phyloP scores from a whole-genome alignment of 1,140 invertebrate genomes.

The Choristoneura fumiferana region DNA sequence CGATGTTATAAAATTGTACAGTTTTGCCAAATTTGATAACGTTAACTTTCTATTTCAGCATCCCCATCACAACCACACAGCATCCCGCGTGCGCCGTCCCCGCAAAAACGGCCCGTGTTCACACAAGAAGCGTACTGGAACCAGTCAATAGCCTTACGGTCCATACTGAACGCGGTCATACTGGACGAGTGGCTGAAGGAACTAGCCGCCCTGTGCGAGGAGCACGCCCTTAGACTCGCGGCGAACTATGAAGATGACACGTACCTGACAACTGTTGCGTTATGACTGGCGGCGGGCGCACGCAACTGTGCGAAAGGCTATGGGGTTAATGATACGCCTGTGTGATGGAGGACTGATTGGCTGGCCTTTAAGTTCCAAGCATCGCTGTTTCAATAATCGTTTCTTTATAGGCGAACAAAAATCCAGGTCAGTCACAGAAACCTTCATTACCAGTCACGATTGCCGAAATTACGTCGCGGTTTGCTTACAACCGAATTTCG shows the following conservation, averaged over 20 bases:
- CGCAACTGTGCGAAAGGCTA: slow-evolving; percentile 40
- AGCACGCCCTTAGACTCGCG: slow-evolving; percentile 85
- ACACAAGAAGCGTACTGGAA: slow-evolving; percentile 71
- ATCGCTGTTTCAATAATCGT: too few species aligned
- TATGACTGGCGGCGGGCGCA: slow-evolving; percentile 65
- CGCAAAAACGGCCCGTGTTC: slow-evolving; percentile 49
- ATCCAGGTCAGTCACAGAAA: too few species aligned
- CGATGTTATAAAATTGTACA: too few species aligned
- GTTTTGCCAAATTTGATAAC: too few species aligned
- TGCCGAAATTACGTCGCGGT: too few species aligned
- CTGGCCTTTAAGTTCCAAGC: too few species aligned
- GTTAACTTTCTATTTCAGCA: slow-evolving; percentile 42
- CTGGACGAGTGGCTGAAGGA: slow-evolving; percentile 97
- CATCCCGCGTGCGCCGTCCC: slow-evolving; percentile 29
- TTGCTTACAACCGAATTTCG: too few species aligned
- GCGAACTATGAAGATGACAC: slow-evolving; percentile 55
- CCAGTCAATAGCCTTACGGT: slow-evolving; percentile 60
- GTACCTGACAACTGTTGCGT: slow-evolving; percentile 52
- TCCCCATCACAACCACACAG: slow-evolving; percentile 44
- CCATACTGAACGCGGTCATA: slow-evolving; percentile 86
- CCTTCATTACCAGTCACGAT: too few species aligned
- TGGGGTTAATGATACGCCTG: neutral
- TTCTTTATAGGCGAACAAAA: too few species aligned
- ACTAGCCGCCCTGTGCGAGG: slow-evolving; percentile 93
- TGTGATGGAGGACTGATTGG: neutral